Evolutionary conservation across 2,113 vertebrate species (phyloP).

Genomic region (Noctilio leporinus): DNA sequence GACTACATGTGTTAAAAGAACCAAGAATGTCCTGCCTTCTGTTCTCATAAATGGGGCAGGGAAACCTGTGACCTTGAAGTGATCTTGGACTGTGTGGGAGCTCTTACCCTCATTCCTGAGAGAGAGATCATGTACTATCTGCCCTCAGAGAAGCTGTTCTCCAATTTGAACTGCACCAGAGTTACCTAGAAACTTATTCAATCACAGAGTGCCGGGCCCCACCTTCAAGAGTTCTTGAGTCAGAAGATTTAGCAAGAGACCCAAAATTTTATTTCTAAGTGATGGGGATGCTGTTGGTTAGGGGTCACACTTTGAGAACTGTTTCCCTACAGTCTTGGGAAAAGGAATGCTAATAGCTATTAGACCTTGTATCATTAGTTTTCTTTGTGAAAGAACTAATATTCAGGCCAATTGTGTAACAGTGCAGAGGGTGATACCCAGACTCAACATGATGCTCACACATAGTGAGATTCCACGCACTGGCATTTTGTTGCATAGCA

Average conservation of each 20-base stretch:
- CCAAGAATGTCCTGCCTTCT: background rate
- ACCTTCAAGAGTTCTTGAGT: background rate
- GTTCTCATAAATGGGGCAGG: background rate
- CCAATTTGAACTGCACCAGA: background rate
- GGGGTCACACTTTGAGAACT: background rate
- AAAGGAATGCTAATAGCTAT: background rate
- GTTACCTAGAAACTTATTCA: background rate
- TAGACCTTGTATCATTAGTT: background rate
- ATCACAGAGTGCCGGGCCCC: background rate
- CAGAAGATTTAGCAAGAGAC: background rate
- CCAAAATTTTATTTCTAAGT: background rate
- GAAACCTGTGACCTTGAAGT: background rate
- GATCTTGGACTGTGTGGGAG: background rate
- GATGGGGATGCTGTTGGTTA: background rate
- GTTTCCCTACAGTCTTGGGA: background rate
- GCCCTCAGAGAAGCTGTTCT: background rate
- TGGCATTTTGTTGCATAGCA: background rate
- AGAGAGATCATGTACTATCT: background rate
- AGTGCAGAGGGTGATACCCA: background rate
- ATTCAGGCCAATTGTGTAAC: background rate
- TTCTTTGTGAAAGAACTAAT: background rate
- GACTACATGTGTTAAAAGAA: background rate
- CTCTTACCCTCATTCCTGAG: background rate
- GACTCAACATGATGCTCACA: background rate
- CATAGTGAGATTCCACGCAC: background rate